phyloP scores from a whole-genome alignment of 2,888 invertebrate species.

The Patella pellucida region DNA sequence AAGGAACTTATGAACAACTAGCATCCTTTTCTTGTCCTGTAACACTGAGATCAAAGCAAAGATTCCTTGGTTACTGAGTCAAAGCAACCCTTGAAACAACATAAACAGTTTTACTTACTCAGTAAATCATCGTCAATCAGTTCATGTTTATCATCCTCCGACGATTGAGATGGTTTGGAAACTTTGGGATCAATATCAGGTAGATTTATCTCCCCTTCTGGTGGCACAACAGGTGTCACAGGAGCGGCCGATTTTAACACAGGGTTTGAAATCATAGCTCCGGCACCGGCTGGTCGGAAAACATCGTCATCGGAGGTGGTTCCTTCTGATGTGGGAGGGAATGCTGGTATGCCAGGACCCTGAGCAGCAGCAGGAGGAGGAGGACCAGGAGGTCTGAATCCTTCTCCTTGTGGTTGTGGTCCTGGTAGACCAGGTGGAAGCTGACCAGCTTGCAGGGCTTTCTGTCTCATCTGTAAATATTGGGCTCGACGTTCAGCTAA shows the following conservation, averaged over 20 bases:
- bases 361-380: background rate
- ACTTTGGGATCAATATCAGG: conserved; percentile 36
- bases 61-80: too few relatives aligned
- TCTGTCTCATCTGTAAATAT: background rate
- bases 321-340: conserved; percentile 15
- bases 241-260: too few relatives aligned
- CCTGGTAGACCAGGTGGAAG: background rate
- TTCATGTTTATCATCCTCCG: conserved; percentile 56
- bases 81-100: too few relatives aligned
- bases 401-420: background rate
- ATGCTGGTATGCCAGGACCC: background rate
- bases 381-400: background rate
- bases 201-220: conserved; percentile 21
- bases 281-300: conserved; percentile 25
- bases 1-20: too few relatives aligned
- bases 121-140: conserved; percentile 51
- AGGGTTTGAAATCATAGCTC: background rate
- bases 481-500: background rate
- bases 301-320: conserved; percentile 20
- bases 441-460: background rate
- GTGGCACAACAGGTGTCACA: too few relatives aligned
- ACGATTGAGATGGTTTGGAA: conserved; percentile 46
- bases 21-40: too few relatives aligned
- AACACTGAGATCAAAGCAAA: too few relatives aligned
- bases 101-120: conserved; percentile 39